phyloP scores from a whole-genome alignment of 2,888 invertebrate species.

The Hipparchia semele region DNA sequence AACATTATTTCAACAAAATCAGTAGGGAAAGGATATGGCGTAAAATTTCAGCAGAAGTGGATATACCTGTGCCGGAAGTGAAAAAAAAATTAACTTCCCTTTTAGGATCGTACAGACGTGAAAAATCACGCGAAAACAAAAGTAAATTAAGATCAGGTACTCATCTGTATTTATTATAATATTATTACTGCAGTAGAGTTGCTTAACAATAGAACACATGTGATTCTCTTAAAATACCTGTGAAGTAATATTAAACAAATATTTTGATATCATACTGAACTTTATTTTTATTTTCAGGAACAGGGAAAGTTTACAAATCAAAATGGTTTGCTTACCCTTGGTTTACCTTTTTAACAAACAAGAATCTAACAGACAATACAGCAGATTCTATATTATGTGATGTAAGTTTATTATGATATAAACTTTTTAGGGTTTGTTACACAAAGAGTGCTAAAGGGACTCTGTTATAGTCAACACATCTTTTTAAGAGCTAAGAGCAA shows the following conservation, averaged over 20 bases:
- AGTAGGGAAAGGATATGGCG: neutral
- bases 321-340: conserved; percentile 7
- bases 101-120: neutral
- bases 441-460: no score
- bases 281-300: neutral
- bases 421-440: no score
- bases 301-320: conserved; percentile 3
- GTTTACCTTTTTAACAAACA: neutral
- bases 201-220: no score
- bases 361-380: neutral
- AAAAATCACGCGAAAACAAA: conserved; percentile 5
- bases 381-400: neutral
- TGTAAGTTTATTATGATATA: neutral
- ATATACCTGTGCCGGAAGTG: conserved; percentile 1
- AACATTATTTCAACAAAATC: conserved; percentile 4
- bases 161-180: no score
- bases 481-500: no score
- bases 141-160: conserved; percentile 1
- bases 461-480: no score
- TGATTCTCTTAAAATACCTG: no score
- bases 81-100: conserved; percentile 1
- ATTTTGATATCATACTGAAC: no score
- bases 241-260: no score
- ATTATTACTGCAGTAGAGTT: no score
- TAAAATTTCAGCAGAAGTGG: neutral